Base-by-base conservation (phyloP, 2,797 vertebrate genomes). In the Harpagifer antarcticus region DNA sequence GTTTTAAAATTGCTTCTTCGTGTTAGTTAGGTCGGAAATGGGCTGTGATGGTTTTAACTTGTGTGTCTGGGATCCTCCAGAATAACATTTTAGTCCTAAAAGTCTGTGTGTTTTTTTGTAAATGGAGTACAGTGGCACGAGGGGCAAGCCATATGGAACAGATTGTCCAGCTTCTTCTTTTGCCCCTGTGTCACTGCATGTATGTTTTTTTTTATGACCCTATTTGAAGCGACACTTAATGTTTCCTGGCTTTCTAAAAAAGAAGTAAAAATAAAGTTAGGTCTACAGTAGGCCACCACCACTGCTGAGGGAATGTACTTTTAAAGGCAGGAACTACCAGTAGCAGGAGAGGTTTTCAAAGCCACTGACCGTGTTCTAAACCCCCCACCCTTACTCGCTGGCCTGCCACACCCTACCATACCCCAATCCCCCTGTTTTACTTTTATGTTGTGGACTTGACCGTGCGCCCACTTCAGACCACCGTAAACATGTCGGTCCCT, bases 391-490 rank as follows among this genome's bases (percentile, higher is more conserved):
- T 86, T 69, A 55, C 77, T 83, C 55, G 4, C 76, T 85, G 82
- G 82, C 78, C 82, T 77, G 91, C 91, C 92, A 93, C 94, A 89
- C 93, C 93, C 93, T 89, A 79, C 83, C 89, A 88, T 81, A 88
- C 90, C 90, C 89, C 79, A 72, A 78, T 85, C 87, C 87, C 89
- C 74, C 86, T 76, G 85, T 89, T 83, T 69, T 84, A 76, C 93
- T 94, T 95, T 94, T 91, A 95, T 94, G 93, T 92, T 91, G 94
- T 87, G 92, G 94, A 95, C 89, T 93, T 77, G 70, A 95, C 93
- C 90, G 70, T 92, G 87, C 89, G 84, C 95, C 95, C 94, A 94
- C 95, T 95, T 94, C 93, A 96, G 94, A 95, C 94, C 94, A 93
- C 94, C 93, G 85, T 95, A 95, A 96, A 96, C 94, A 96, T 94